These are phyloP conservation scores for Eretmochelys imbricata DNA, from an alignment of 2,113 vertebrate genomes.

Conservation along the genomic window DNA sequence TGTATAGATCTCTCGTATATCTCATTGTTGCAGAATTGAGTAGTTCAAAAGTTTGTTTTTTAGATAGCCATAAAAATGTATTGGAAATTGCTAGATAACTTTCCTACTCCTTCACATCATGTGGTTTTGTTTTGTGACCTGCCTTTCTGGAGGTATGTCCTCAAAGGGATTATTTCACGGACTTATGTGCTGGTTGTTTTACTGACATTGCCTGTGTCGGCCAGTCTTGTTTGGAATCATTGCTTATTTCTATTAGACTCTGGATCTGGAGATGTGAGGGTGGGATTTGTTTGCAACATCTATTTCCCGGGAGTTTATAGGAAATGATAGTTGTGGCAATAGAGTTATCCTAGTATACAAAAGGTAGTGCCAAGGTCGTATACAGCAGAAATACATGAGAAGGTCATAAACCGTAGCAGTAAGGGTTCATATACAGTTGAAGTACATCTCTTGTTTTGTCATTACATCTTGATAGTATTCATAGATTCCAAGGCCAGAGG, in stretches of 20 bases:
- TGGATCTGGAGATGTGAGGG: background rate
- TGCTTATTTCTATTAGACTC: background rate
- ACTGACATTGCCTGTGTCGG: background rate
- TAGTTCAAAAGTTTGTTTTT: background rate
- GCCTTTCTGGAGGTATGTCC: background rate
- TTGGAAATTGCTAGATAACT: background rate
- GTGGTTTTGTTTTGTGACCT: slow-evolving; percentile 17
- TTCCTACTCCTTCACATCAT: background rate
- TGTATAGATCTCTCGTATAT: rapidly evolving
- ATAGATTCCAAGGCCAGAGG: no score
- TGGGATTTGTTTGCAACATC: background rate
- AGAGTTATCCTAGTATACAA: background rate
- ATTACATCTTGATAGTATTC: background rate
- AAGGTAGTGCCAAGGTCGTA: background rate
- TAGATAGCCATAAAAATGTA: background rate
- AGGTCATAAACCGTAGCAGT: no score
- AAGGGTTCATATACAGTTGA: rapidly evolving
- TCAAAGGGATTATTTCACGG: slow-evolving; percentile 14
- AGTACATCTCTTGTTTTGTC: background rate
- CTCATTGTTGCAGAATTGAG: background rate
- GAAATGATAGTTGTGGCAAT: background rate
- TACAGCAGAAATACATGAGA: background rate
- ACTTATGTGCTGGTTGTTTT: background rate
- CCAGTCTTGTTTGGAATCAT: background rate
- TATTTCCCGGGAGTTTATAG: background rate